Conservation (phyloP, 1,140 invertebrate genomes). For the Zaprionus nigranus region DNA sequence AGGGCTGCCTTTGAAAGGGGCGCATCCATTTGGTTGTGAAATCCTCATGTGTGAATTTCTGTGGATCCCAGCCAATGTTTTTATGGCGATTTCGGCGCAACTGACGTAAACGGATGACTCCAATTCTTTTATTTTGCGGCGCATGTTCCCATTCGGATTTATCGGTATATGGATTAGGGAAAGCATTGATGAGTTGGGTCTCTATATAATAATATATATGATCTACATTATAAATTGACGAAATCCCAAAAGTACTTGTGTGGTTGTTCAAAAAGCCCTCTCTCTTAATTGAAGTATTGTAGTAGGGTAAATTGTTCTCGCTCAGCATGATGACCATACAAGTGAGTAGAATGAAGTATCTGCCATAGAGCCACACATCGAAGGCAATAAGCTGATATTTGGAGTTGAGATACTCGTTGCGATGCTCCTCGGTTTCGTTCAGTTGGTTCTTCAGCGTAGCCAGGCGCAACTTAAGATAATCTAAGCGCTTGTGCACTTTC, state of each 20-base stretch:
- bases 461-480: conserved; percentile 43
- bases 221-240: conserved; percentile 24
- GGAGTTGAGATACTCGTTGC: conserved; percentile 62
- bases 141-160: not conserved
- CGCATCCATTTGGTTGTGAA: conserved; percentile 55
- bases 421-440: conserved; percentile 47
- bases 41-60: not conserved
- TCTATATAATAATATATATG: conserved; percentile 53
- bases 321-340: conserved; percentile 31
- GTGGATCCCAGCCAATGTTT: not conserved
- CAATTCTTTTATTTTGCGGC: conserved; percentile 36
- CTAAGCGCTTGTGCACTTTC: conserved; percentile 15
- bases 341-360: conserved; percentile 46
- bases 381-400: conserved; percentile 47
- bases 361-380: conserved; percentile 56
- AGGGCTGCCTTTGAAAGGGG: conserved; percentile 41
- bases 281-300: conserved; percentile 26
- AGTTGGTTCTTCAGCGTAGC: conserved; percentile 40
- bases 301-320: conserved; percentile 15
- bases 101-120: conserved; percentile 62
- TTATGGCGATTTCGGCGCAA: conserved; percentile 23
- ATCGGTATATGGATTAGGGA: too few species aligned
- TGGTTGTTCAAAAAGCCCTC: conserved; percentile 18
- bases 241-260: not conserved
- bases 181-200: conserved; percentile 20